Percentiles rank a stretch among this genome's conserved stretches.
phyloP scores from a whole-genome alignment of 1,140 invertebrate species.

The Chrysomallon squamiferum region DNA sequence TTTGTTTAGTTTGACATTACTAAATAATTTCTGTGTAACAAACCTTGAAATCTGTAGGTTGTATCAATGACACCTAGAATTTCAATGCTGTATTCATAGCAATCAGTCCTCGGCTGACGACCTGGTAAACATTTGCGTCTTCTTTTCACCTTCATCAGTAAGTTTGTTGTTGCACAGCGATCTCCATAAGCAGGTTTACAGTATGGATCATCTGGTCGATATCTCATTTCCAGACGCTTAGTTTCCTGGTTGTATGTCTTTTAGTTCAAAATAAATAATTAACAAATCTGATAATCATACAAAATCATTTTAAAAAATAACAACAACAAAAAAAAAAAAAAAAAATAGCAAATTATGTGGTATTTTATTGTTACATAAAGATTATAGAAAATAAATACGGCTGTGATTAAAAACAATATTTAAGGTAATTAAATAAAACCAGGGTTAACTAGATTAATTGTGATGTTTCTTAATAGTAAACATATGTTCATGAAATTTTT shows the following conservation, averaged over 20 bases:
- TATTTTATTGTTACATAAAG: too few relatives aligned
- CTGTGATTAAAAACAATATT: too few relatives aligned
- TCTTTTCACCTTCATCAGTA: slow-evolving; percentile 74
- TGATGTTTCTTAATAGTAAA: background rate
- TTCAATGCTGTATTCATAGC: slow-evolving; percentile 57
- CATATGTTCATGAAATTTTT: background rate
- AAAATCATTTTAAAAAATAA: too few relatives aligned
- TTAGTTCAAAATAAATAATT: background rate
- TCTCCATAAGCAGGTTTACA: slow-evolving; percentile 82
- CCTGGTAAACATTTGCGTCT: slow-evolving; percentile 23
- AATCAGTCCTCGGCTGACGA: slow-evolving; percentile 8
- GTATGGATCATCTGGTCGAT: slow-evolving; percentile 84
- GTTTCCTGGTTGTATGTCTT: slow-evolving; percentile 65
- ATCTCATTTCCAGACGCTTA: slow-evolving; percentile 75
- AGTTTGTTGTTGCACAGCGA: slow-evolving; percentile 70
- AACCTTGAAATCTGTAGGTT: slow-evolving; percentile 78
- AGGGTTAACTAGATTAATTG: background rate
- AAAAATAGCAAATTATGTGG: too few relatives aligned
- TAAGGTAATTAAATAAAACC: too few relatives aligned
- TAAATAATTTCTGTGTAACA: too few relatives aligned
- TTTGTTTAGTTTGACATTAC: too few relatives aligned
- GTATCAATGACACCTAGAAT: slow-evolving; percentile 75
- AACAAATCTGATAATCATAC: too few relatives aligned
- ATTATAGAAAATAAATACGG: too few relatives aligned
- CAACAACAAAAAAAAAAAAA: too few relatives aligned